phyloP scores from a whole-genome alignment of 2,113 vertebrate genomes.

The Chitala chitala region DNA sequence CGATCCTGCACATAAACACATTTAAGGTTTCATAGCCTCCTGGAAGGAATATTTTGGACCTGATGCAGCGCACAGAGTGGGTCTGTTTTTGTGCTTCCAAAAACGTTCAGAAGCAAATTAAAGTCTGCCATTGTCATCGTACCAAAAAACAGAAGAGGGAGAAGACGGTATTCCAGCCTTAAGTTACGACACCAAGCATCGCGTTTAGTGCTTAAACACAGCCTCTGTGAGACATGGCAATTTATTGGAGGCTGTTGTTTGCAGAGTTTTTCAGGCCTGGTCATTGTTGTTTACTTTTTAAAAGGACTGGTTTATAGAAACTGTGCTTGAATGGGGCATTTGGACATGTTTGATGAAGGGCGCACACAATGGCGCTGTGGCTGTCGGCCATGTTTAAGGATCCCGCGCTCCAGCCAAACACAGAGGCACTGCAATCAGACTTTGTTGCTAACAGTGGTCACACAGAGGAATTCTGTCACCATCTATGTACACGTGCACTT shows the following conservation, averaged over 20 bases:
- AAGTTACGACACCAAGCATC: background rate
- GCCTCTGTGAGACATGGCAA: background rate
- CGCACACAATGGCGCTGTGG: background rate
- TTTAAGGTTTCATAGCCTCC: too few relatives aligned
- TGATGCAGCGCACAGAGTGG: too few relatives aligned
- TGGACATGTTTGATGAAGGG: constrained; percentile 21
- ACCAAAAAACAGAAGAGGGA: background rate
- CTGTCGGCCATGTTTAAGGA: constrained; percentile 17
- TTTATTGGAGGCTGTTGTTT: background rate
- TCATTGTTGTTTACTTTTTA: background rate
- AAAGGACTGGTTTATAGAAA: constrained; percentile 12
- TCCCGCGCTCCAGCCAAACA: background rate
- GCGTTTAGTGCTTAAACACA: background rate
- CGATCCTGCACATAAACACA: too few relatives aligned
- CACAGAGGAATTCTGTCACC: background rate
- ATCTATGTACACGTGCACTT: background rate
- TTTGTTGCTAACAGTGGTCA: background rate
- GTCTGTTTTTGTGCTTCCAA: too few relatives aligned
- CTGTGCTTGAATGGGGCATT: background rate
- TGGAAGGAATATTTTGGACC: too few relatives aligned
- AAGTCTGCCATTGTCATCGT: background rate
- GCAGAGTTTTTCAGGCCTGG: background rate
- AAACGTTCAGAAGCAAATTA: background rate
- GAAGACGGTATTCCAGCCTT: too few relatives aligned
- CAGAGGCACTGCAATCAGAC: constrained; percentile 1